phyloP scores from a whole-genome alignment of 2,888 invertebrate species.

The Yponomeuta cagnagella region DNA sequence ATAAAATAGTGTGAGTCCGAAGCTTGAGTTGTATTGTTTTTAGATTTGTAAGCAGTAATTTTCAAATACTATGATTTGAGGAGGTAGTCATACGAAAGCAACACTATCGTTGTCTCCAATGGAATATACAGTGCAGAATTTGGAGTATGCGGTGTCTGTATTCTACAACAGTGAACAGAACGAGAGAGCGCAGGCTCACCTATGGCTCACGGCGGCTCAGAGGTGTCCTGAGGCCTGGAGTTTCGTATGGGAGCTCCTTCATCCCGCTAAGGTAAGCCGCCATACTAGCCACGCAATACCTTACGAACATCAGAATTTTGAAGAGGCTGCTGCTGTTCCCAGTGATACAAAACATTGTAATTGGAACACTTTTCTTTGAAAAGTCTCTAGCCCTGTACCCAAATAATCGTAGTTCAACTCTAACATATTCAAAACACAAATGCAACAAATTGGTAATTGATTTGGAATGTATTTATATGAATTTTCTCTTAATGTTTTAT shows the following conservation, averaged over 20 bases:
- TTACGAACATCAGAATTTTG: too few relatives aligned
- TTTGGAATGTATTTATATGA: too few relatives aligned
- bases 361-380: too few relatives aligned
- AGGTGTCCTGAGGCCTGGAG: conserved; percentile 93
- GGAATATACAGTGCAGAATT: conserved; percentile 79
- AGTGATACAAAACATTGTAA: too few relatives aligned
- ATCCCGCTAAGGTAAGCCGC: conserved; percentile 82
- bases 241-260: conserved; percentile 92
- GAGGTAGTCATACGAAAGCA: background rate
- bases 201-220: conserved; percentile 91
- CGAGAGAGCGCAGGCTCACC: conserved; percentile 86
- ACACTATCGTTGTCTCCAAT: conserved; percentile 37
- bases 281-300: background rate
- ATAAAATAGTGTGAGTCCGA: background rate
- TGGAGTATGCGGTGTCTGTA: conserved; percentile 81
- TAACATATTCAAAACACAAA: too few relatives aligned
- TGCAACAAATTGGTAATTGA: too few relatives aligned
- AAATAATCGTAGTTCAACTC: too few relatives aligned
- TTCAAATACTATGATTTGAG: background rate
- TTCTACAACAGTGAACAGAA: conserved; percentile 78
- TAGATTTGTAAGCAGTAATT: background rate
- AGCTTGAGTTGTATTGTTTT: background rate
- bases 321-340: background rate
- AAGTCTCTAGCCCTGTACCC: too few relatives aligned
- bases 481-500: too few relatives aligned